Conservation (phyloP, 2,113 vertebrate species). For the Oophaga pumilio region DNA sequence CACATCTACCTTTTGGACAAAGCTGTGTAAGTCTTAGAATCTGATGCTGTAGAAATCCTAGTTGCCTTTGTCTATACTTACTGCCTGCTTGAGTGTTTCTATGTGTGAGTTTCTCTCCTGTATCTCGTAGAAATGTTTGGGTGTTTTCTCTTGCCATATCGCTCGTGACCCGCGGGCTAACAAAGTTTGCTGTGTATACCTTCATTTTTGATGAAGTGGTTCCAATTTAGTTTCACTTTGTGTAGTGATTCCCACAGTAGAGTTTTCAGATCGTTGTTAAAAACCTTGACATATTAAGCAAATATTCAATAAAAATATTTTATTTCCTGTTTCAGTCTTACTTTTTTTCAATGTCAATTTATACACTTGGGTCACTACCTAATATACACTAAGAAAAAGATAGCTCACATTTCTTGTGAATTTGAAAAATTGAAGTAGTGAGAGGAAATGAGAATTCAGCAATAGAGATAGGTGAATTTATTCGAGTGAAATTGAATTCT, state of each 20-base stretch:
- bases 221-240: conserved; percentile 96
- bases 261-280: conserved; percentile 98
- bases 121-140: conserved; percentile 95
- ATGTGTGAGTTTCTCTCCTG: conserved; percentile 96
- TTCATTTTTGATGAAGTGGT: conserved; percentile 98
- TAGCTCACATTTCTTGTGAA: background rate
- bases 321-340: conserved; percentile 97
- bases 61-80: conserved; percentile 99
- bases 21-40: conserved; percentile 98
- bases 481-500: too few relatives aligned
- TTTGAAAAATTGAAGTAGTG: background rate
- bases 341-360: background rate
- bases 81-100: conserved; percentile 99
- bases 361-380: background rate
- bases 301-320: conserved; percentile 99
- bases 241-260: conserved; percentile 98
- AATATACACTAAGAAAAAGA: background rate
- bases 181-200: conserved; percentile 94
- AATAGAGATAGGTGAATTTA: too few relatives aligned
- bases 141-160: conserved; percentile 94
- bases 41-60: conserved; percentile 99
- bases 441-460: too few relatives aligned
- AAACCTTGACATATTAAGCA: conserved; percentile 95
- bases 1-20: conserved; percentile 88
- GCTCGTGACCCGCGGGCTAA: conserved; percentile 85